A percentile compares a stretch with the other conserved stretches of the same genome.
Evolutionary conservation across 2,888 invertebrate genomes (phyloP).

Genomic region (Hirtodrosophila cameraria): DNA sequence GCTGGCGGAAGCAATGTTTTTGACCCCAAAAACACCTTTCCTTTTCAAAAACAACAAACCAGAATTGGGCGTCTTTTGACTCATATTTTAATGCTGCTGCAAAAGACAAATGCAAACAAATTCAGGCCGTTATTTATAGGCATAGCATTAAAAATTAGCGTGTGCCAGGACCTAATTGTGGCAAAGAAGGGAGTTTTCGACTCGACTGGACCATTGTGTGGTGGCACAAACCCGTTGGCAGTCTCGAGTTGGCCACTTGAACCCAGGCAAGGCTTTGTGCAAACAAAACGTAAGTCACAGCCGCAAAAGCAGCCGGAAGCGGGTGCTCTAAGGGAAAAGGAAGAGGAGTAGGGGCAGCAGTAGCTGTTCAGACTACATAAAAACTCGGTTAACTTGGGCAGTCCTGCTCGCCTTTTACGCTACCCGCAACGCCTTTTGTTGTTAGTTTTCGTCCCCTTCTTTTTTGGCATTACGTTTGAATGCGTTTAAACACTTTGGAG

Average conservation of each 20-base stretch:
- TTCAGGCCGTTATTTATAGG: conserved; percentile 45
- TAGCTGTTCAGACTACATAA: conserved; percentile 49
- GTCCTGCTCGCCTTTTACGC: conserved; percentile 39
- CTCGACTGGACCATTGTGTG: conserved; percentile 16
- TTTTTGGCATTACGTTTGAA: conserved; percentile 46
- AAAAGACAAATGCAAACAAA: conserved; percentile 57
- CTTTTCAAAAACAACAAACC: conserved; percentile 16
- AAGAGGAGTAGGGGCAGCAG: neutral
- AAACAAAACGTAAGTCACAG: conserved; percentile 69
- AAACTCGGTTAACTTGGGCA: conserved; percentile 58
- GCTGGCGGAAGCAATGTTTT: conserved; percentile 55
- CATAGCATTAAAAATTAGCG: conserved; percentile 66
- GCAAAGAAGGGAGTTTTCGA: conserved; percentile 4
- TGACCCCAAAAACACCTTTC: conserved; percentile 51
- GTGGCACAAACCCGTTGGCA: conserved; percentile 3
- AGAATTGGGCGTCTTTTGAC: conserved; percentile 38
- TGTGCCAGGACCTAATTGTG: conserved; percentile 61
- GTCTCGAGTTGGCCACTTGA: conserved; percentile 52
- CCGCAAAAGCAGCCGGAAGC: conserved; percentile 53
- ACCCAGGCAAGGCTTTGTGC: conserved; percentile 45
- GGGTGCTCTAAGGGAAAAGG: conserved; percentile 5
- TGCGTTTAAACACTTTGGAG: conserved; percentile 65
- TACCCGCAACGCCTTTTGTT: conserved; percentile 14
- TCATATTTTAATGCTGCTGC: conserved; percentile 34
- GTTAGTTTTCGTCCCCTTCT: conserved; percentile 3